Evolutionary conservation across 2,888 invertebrate genomes (phyloP).

Genomic region (Drosophila testacea): DNA sequence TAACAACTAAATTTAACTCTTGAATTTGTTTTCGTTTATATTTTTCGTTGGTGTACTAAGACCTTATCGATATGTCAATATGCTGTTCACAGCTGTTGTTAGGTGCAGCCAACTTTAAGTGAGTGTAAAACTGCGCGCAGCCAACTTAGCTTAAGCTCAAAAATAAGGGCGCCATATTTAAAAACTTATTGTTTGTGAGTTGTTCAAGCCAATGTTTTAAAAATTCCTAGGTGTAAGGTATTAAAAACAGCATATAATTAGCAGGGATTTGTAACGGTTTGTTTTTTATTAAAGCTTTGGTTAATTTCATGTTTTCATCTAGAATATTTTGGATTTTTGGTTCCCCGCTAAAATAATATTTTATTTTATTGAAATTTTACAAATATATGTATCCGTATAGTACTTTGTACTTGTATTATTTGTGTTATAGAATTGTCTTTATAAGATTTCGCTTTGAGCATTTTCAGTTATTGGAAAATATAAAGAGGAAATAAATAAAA

Average conservation of each 20-base stretch:
- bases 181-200: no score
- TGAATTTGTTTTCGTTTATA: not conserved
- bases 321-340: not conserved
- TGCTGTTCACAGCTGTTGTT: not conserved
- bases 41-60: not conserved
- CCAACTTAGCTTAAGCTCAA: constrained; percentile 26
- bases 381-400: constrained; percentile 6
- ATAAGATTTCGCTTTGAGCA: constrained; percentile 8
- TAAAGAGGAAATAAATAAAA: constrained; percentile 5
- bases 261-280: constrained; percentile 11
- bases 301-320: not conserved
- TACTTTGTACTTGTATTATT: constrained; percentile 24
- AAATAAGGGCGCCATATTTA: constrained; percentile 1
- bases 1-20: not conserved
- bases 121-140: constrained; percentile 7
- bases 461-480: not conserved
- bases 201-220: no score
- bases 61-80: constrained; percentile 12
- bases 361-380: not conserved
- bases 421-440: constrained; percentile 2
- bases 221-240: no score
- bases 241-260: not conserved
- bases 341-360: constrained; percentile 6
- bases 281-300: constrained; percentile 13
- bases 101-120: constrained; percentile 12